These are phyloP conservation scores for Apis laboriosa DNA, from an alignment of 1,140 invertebrate species.

Conservation along the genomic window DNA sequence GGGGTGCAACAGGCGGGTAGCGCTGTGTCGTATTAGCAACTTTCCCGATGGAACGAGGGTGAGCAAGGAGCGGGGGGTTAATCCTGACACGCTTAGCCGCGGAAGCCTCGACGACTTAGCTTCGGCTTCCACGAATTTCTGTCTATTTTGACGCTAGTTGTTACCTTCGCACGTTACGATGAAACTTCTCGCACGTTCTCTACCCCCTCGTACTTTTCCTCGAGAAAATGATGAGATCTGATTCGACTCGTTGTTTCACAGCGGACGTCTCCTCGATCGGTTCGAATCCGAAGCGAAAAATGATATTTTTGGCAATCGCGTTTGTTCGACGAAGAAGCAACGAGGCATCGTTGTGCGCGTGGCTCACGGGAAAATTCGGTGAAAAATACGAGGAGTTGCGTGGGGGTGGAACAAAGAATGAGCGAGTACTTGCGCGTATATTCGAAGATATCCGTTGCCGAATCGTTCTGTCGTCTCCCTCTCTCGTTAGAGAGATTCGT, in stretches of 20 bases:
- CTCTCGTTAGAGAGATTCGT: neutral
- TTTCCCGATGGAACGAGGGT: conserved; percentile 32
- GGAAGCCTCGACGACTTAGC: neutral
- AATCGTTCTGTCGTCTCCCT: neutral
- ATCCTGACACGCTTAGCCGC: conserved; percentile 31
- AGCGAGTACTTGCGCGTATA: neutral
- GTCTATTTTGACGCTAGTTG: neutral
- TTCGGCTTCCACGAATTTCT: neutral
- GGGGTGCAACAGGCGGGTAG: conserved; percentile 57
- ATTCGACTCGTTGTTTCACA: neutral
- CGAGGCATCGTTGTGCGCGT: neutral
- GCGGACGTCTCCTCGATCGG: neutral
- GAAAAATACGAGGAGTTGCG: neutral
- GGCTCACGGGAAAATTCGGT: conserved; percentile 17
- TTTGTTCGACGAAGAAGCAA: neutral
- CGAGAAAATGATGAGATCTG: neutral
- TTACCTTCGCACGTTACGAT: neutral
- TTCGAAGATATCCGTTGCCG: neutral
- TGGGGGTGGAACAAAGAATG: conserved; percentile 12
- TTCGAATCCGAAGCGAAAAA: neutral
- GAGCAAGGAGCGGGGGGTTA: conserved; percentile 33
- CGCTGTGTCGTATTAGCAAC: conserved; percentile 56
- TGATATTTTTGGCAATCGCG: conserved; percentile 8
- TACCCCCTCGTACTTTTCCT: no score
- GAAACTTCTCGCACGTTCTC: no score